Evolutionary conservation across 2,113 vertebrate species (phyloP), one percentile per base, ranked within the genome.

Genomic region (Dromas ardeola): DNA sequence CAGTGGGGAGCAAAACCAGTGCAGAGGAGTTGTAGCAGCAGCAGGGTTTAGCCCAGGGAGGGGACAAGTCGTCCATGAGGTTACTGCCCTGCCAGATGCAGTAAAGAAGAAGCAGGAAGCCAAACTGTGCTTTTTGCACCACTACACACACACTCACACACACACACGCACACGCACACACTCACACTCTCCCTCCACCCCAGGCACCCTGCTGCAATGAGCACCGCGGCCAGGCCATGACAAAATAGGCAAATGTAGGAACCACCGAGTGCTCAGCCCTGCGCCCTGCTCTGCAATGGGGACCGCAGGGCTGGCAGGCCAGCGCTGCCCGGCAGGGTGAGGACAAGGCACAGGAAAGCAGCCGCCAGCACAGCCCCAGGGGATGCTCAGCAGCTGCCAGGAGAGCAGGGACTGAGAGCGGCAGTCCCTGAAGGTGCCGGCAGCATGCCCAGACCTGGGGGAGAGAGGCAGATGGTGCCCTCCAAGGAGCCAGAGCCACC

Each of bases 1-100:
- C 32, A 59, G 21, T 5, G 5, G 49, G 61, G n/a, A 49, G 27
- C 23, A 53, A 49, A 61, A 38, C 23, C 15, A 20, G n/a, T 5
- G 16, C 3, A 4, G 34, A 45, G 49, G 25, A 40, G 26, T 19
- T 29, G 43, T 50, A 74, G 47, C 72, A 25, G 40, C 40, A 29
- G 5, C 6, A 8, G 19, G 27, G 49, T n/a, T 38, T 72, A 71
- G 66, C 42, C 0, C 1, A 70, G 15, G 21, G 77, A 32, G 14
- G 34, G 42, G 10, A 7, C 1, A 1, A 72, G 49, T 5, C 0
- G 0, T 42, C 65, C 0, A 1, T n/a, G 56, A 49, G 27, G 26
- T 5, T 30, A 18, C 58, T 72, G 59, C 34, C 20, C 40, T n/a
- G 40, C 19, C n/a, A 47, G 40, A 27, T n/a, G 27, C 53, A 25